Evolutionary conservation across 2,888 invertebrate genomes (phyloP).

Genomic region (Drosophila vallismaia): DNA sequence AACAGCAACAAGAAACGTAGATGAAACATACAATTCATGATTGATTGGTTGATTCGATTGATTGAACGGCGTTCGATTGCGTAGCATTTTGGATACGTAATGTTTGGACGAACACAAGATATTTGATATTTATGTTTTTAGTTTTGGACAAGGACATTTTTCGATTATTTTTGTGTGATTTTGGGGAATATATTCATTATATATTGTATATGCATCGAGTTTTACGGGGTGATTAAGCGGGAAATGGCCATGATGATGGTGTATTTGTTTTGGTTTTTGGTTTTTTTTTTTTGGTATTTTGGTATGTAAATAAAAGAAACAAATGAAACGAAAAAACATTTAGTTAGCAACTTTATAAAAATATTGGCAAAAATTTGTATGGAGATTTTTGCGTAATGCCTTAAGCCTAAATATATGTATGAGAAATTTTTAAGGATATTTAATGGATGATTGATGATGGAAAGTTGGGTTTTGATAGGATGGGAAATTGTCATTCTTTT

Average conservation of each 20-base stretch:
- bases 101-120: conserved; percentile 74
- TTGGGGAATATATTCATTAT: conserved; percentile 22
- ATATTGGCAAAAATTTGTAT: conserved; percentile 47
- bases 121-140: conserved; percentile 47
- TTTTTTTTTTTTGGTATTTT: too few relatives aligned
- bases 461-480: neutral
- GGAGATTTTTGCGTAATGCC: conserved; percentile 46
- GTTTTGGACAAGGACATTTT: conserved; percentile 69
- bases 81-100: conserved; percentile 70
- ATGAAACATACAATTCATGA: conserved; percentile 61
- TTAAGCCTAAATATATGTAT: conserved; percentile 52
- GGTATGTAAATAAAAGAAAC: conserved; percentile 81
- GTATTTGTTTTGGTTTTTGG: conserved; percentile 55
- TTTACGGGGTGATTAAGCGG: conserved; percentile 82
- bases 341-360: conserved; percentile 82
- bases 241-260: conserved; percentile 83
- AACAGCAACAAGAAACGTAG: conserved; percentile 70
- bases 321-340: conserved; percentile 82
- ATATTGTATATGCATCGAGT: conserved; percentile 45
- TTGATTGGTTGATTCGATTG: conserved; percentile 40
- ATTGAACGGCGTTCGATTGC: conserved; percentile 66
- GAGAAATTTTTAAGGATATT: conserved; percentile 16
- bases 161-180: conserved; percentile 47
- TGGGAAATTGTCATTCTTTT: conserved; percentile 24
- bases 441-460: conserved; percentile 1